Evolutionary conservation across 1,140 invertebrate genomes (phyloP), one percentile per base, ranked within the genome.

Genomic region (Pogonus chalceus): DNA sequence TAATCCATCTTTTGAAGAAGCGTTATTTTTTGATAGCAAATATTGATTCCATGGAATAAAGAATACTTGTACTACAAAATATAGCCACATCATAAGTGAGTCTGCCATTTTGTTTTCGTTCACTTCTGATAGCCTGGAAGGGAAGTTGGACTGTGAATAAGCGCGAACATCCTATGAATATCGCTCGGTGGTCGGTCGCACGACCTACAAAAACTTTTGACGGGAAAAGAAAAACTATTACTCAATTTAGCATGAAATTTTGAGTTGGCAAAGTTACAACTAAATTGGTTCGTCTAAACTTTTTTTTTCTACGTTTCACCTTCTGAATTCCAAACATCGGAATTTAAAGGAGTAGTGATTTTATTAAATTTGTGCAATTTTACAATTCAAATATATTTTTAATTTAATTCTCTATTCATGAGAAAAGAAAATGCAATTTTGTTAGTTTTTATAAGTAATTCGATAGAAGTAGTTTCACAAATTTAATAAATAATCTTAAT

Each of bases 161-260:
- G n/a, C n/a, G n/a, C n/a, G n/a, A n/a, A 31, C 4, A 4, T 43
- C 9, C 3, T 16, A 43, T 43, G 37, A 43, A 18, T 12, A 43
- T 12, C 18, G 37, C 37, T 43, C 9, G 37, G 7, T 43, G 37
- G 7, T 18, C 3, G 7, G 37, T 43, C 37, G n/a, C n/a, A n/a
- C 37, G 37, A 43, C 37, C 37, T 16, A 18, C 37, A 43, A 43
- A 43, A 43, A 43, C 37, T 43, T 43, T 18, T 7, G 18, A 7
- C 3, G 37, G 9, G 26, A 9, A 18, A 18, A 43, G 37, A 43
- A 43, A 43, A 43, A 43, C 37, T 43, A 43, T 43, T 43, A 43
- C 37, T 43, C 37, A 43, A 43, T 43, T 43, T 43, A 43, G 37
- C 37, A 43, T 43, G 37, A 43, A 43, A 43, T 43, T 43, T 43